A percentile compares a stretch with the other conserved stretches of the same genome.
Conservation (phyloP, 2,797 vertebrate genomes). For the Melanogrammus aeglefinus region DNA sequence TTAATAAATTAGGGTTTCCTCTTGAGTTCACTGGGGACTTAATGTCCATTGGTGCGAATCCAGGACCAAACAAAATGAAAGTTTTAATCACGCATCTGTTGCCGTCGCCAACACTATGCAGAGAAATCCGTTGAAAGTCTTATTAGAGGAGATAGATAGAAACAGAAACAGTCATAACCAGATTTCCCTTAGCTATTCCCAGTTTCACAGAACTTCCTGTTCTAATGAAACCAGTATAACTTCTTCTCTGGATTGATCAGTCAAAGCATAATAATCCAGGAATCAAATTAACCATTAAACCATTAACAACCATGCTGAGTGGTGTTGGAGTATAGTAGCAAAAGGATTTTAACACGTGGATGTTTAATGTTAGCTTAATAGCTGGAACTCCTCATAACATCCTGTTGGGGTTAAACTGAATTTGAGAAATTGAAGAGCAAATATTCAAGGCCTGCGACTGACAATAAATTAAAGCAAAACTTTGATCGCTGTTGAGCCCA, state of each 20-base stretch:
- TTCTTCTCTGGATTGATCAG: background rate
- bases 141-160: too few species aligned
- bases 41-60: constrained; percentile 1
- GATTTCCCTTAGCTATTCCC: background rate
- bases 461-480: background rate
- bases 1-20: constrained; percentile 33
- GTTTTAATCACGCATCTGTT: background rate
- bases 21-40: constrained; percentile 23
- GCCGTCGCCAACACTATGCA: background rate
- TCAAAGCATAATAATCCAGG: background rate
- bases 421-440: background rate
- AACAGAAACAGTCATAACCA: background rate
- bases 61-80: background rate
- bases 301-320: background rate
- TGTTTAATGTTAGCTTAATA: background rate
- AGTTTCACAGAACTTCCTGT: background rate
- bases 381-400: background rate
- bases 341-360: background rate
- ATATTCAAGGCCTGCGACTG: background rate
- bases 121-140: background rate
- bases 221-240: background rate
- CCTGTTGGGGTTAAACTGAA: background rate
- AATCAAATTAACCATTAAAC: background rate
- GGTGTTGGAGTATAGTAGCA: background rate
- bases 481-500: background rate